Evolutionary conservation across 2,888 invertebrate genomes (phyloP).

Genomic region (Athalia circularis): DNA sequence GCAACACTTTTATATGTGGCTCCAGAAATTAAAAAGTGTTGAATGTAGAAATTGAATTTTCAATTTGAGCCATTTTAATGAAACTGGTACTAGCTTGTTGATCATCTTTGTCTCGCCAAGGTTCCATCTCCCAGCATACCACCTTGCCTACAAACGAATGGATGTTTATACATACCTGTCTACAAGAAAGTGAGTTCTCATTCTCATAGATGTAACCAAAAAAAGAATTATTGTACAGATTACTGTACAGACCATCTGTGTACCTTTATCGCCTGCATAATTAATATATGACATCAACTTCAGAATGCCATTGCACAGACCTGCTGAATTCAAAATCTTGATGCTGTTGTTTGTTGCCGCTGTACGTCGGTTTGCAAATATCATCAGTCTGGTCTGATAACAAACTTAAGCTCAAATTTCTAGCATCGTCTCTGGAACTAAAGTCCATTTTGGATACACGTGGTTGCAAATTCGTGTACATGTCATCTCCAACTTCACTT

Average conservation of each 20-base stretch:
- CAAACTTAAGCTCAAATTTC: constrained; percentile 20
- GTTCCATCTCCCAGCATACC: constrained; percentile 77
- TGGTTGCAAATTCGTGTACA: background rate
- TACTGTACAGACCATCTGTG: constrained; percentile 48
- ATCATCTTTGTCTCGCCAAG: constrained; percentile 80
- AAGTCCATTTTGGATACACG: constrained; percentile 34
- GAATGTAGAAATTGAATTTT: constrained; percentile 50
- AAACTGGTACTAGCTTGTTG: constrained; percentile 80
- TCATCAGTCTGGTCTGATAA: background rate
- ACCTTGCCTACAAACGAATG: constrained; percentile 65
- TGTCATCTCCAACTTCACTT: background rate
- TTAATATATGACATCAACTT: constrained; percentile 81
- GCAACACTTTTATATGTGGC: constrained; percentile 50
- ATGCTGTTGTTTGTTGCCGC: constrained; percentile 41
- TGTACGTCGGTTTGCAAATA: background rate
- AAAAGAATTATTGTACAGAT: constrained; percentile 25
- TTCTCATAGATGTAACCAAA: background rate
- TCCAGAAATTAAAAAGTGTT: constrained; percentile 49
- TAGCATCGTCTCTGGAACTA: constrained; percentile 45
- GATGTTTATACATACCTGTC: too few relatives aligned
- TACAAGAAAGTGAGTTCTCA: background rate
- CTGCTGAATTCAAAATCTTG: constrained; percentile 71
- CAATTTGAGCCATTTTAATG: constrained; percentile 50
- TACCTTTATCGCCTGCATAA: constrained; percentile 77
- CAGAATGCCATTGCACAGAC: constrained; percentile 74